Evolutionary conservation across 2,888 invertebrate genomes (phyloP), one percentile per base, ranked within the genome.

Genomic region (Xestia xanthographa): DNA sequence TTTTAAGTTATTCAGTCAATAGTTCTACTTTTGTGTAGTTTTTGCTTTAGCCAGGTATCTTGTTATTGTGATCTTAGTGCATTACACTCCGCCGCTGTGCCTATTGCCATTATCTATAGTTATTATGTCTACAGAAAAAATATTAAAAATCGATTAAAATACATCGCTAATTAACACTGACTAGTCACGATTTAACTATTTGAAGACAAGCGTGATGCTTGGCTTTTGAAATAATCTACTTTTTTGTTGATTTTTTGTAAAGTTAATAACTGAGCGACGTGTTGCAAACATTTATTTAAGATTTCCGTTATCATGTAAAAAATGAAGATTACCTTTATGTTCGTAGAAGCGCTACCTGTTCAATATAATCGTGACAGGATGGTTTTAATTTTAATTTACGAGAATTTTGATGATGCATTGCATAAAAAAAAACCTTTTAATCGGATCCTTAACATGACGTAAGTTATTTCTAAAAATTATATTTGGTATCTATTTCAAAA

Each of bases 251-350:
- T 50, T 76, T 77, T 77, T 81, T 58, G 14, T 65, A 12, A 34
- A 71, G n/a, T 66, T 84, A 62, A 58, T 84, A 76, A 76, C 17
- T 58, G 12, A 60, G 50, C 70, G 56, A 79, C 83, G 77, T 85
- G 75, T 72, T 75, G 34, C 11, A 56, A 78, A 72, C 68, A 73
- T 78, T 76, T 81, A 81, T 75, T 75, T 75, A 50, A 50, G 66
- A 71, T 77, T 86, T 86, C 86, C 86, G 84, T 78, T 78, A 65
- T 60, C 50, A 70, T 38, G 65, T 62, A 86, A 83, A 77, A 78
- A 72, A 80, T 66, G 9, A 65, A 66, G 65, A 80, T 70, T 65
- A 66, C 9, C 12, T 45, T 66, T 38, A 66, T 72, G 66, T 73
- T 85, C 38, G 38, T 65, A 75, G 70, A 79, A 77, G 22, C 17